Evolutionary conservation across 2,113 vertebrate species (phyloP), one percentile per base, ranked within the genome.

Genomic region (Cathartes aura): DNA sequence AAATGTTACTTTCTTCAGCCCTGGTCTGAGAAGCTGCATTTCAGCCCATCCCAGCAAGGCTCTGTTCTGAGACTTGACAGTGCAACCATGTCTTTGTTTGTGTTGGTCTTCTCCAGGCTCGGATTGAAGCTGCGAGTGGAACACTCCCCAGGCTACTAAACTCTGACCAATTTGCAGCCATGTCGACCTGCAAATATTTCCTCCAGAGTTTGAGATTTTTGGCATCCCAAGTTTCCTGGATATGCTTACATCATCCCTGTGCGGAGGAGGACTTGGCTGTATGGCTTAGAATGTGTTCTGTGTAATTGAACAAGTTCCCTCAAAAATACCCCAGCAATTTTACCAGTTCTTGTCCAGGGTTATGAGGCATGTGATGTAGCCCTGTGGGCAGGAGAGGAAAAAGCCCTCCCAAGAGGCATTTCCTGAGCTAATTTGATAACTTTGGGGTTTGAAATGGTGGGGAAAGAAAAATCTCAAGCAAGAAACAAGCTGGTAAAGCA

Each of bases 201-300:
- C 85, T 98, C 62, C 80, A 85, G 43, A 34, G 53, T 89, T 58
- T 66, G 82, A 94, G 94, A 94, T 80, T 96, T 95, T 96, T 95
- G 97, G 97, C 97, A 97, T 88, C 83, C 48, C 78, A 66, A 75
- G 40, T 89, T 97, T 98, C 96, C 96, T 97, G 97, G 96, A 95
- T 95, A 95, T 98, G 89, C 97, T 97, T 97, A 98, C 90, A 90
- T 97, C 95, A 96, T 89, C 78, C 66, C 83, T 70, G 40, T 96
- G 93, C 67, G 92, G 95, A 97, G 95, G 97, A 94, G 94, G 94
- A 91, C 42, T 95, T 95, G 95, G 95, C 95, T 6, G n/a, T 79
- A 59, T 80, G 78, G 79, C 60, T 96, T 92, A 96, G 89, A 96
- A 91, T 81, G 80, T 45, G 87, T 86, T 96, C 76, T 45, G 74